phyloP scores from a whole-genome alignment of 2,113 vertebrate genomes.

The Rhinopomastus cyanomelas region DNA sequence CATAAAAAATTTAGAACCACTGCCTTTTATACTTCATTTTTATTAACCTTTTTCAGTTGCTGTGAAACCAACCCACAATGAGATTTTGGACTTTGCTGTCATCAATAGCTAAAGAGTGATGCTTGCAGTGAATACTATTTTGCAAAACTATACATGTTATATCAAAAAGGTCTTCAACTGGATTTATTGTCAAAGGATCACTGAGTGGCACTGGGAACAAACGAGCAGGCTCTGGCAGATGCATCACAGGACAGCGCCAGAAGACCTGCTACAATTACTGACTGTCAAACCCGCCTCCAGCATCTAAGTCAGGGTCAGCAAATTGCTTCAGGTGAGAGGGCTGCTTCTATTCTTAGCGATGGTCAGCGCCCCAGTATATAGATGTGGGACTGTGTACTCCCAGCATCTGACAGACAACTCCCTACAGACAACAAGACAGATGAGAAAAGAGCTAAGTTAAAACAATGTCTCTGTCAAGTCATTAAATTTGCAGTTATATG shows the following conservation, averaged over 20 bases:
- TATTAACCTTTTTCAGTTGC: conserved; percentile 75
- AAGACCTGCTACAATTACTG: neutral
- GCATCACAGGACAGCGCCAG: neutral
- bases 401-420: neutral
- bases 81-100: conserved; percentile 69
- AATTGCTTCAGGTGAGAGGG: neutral
- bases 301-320: neutral
- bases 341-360: neutral
- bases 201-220: neutral
- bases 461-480: neutral
- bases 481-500: neutral
- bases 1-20: conserved; percentile 39
- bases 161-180: conserved; percentile 50
- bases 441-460: neutral
- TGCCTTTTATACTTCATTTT: conserved; percentile 61
- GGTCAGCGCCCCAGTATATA: neutral
- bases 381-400: neutral
- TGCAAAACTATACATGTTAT: conserved; percentile 49
- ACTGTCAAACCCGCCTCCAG: neutral
- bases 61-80: conserved; percentile 47
- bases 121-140: conserved; percentile 55
- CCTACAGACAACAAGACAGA: neutral
- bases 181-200: conserved; percentile 17
- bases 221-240: accelerated
- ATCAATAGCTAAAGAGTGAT: conserved; percentile 72